phyloP scores from a whole-genome alignment of 2,113 vertebrate genomes.

The Columbina picui region DNA sequence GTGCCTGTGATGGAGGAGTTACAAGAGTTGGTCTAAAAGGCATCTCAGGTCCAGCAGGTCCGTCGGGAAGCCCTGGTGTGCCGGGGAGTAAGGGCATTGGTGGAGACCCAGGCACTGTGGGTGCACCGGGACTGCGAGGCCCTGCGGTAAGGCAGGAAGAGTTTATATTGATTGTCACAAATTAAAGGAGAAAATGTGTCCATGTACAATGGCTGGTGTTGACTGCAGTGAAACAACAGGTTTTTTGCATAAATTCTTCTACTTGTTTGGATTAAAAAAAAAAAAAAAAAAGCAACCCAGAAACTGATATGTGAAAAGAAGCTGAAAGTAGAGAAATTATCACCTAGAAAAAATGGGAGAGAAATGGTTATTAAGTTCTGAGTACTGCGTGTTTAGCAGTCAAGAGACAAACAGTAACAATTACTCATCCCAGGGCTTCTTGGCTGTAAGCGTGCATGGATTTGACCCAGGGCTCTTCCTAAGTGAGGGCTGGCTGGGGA shows the following conservation, averaged over 20 bases:
- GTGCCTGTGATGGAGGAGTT: slow-evolving; percentile 82
- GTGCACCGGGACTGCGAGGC: slow-evolving; percentile 77
- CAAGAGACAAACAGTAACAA: neutral
- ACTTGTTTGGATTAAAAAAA: neutral
- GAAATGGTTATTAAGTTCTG: neutral
- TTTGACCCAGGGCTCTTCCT: neutral
- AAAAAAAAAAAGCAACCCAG: neutral
- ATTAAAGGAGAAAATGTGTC: neutral
- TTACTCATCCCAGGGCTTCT: neutral
- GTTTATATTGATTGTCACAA: neutral
- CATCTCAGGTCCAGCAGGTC: slow-evolving; percentile 75
- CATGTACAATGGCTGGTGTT: neutral
- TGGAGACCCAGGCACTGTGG: slow-evolving; percentile 83
- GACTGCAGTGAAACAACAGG: neutral
- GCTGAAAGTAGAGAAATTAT: neutral
- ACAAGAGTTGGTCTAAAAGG: slow-evolving; percentile 73
- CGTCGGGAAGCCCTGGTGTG: slow-evolving; percentile 69
- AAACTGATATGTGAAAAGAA: neutral
- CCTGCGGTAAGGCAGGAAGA: slow-evolving; percentile 68
- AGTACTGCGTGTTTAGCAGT: neutral
- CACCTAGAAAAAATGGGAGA: neutral
- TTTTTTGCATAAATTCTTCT: neutral
- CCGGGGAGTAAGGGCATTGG: slow-evolving; percentile 78
- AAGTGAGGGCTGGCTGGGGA: neutral
- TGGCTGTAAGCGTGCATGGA: neutral